Conservation (phyloP, 2,113 vertebrate species). For the Progne subis region DNA sequence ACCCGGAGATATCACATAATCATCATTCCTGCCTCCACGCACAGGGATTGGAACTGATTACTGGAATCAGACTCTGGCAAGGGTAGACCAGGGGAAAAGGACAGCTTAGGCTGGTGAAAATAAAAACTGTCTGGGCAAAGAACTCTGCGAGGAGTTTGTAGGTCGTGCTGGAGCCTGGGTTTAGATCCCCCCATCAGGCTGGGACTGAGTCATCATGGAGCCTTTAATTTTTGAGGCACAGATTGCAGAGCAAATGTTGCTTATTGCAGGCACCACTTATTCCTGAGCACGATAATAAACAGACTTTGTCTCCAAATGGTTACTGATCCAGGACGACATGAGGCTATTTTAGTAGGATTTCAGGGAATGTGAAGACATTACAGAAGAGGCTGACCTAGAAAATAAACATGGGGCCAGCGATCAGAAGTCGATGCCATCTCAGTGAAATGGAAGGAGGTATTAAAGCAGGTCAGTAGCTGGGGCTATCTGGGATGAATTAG, state of each 20-base stretch:
- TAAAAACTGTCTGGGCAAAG: background rate
- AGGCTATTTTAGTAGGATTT: conserved; percentile 58
- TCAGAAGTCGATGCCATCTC: conserved; percentile 9
- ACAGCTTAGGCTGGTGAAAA: background rate
- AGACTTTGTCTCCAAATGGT: conserved; percentile 70
- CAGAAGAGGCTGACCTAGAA: conserved; percentile 57
- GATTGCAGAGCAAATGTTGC: conserved; percentile 71
- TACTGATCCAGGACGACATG: conserved; percentile 61
- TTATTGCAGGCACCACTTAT: conserved; percentile 63
- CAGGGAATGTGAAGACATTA: conserved; percentile 6
- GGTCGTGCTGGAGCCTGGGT: background rate
- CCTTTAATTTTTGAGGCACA: conserved; percentile 60
- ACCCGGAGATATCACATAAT: background rate
- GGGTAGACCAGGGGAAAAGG: background rate
- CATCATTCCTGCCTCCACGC: background rate
- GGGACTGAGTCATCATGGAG: conserved; percentile 47
- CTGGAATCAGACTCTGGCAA: background rate
- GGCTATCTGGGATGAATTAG: background rate
- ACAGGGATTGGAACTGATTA: background rate
- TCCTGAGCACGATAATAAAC: conserved; percentile 61
- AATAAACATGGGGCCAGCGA: conserved; percentile 6
- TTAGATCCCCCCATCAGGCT: conserved; percentile 17
- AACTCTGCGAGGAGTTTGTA: background rate
- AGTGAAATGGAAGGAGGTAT: conserved; percentile 5
- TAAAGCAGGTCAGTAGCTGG: conserved; percentile 42